Evolutionary conservation across 2,113 vertebrate species (phyloP).

Genomic region (Phylloscopus trochiloides): DNA sequence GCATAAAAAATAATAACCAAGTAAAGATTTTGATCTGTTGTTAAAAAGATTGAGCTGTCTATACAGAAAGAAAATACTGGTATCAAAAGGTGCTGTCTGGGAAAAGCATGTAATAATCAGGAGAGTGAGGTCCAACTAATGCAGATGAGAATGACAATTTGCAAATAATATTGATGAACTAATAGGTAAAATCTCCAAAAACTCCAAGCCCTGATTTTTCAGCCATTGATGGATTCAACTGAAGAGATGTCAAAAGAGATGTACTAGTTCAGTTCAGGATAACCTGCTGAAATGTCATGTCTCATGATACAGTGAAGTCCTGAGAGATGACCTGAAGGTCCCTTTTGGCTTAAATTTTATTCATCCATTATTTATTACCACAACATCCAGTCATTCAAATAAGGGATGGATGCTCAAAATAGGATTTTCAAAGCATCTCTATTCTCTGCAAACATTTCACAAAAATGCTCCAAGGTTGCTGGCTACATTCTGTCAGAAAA

Average conservation of each 20-base stretch:
- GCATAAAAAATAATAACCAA: not conserved
- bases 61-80: not conserved
- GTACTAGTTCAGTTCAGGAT: not conserved
- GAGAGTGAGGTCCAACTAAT: not conserved
- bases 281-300: conserved; percentile 1
- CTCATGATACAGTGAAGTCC: not conserved
- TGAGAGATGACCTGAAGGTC: not conserved
- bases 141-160: not conserved
- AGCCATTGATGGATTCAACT: not conserved
- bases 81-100: not conserved
- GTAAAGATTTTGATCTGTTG: not conserved
- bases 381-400: not conserved
- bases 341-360: not conserved
- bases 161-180: not conserved
- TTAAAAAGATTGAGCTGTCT: not conserved
- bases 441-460: not conserved
- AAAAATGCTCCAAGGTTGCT: not conserved
- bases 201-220: not conserved
- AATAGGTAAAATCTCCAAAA: not conserved
- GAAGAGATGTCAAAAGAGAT: not conserved
- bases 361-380: conserved; percentile 16
- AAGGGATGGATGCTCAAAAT: not conserved
- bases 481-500: not conserved
- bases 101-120: not conserved
- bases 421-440: not conserved